Base-by-base conservation (phyloP, 1,140 invertebrate species). In the Trichonephila clavipes region DNA sequence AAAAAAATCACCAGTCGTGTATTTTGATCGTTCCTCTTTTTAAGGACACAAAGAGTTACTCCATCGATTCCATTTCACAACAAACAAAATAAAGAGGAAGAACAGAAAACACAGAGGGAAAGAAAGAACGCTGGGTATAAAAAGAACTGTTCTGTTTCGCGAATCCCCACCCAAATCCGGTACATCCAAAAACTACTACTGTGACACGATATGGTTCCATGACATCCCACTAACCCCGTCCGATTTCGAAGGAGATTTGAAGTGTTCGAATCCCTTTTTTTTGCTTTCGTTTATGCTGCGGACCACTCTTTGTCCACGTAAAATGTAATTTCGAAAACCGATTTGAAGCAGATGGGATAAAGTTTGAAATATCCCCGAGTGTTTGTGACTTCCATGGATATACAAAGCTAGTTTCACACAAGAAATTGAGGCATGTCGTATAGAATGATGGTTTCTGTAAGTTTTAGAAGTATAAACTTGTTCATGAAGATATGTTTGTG, bases 181-280 rank as follows among this genome's bases (percentile, higher is more conserved):
- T 81, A 90, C 69, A 82, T 61, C 66, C 24, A 58, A 89, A 72
- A 89, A n/a, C 62, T 69, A 19, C 44, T 51, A 34, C 34, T 59
- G 24, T 24, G 18, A 90, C 89, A 90, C 72, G 89, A 90, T 82
- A 81, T 61, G 69, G 89, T 81, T 90, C 72, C 58, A 82, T 90
- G 89, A 82, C 89, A 90, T 59, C 89, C 72, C 51, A 90, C 89
- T 90, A 90, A 90, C 89, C 89, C 59, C 51, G 72, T 90, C 89
- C 16, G 72, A 81, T 59, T 82, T 24, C 18, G 34, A 40, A 34
- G 28, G 16, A 77, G 28, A 90, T 34, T 77, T 90, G 51, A 72
- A 61, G 59, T 90, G 69, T 40, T 40, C 72, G 72, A 77, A 77
- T 34, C 7, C 21, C 24, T 40, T 77, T 77, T 77, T 77, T 69